Evolutionary conservation across 2,113 vertebrate species (phyloP), one percentile per base, ranked within the genome.

Genomic region (Prunella himalayana): DNA sequence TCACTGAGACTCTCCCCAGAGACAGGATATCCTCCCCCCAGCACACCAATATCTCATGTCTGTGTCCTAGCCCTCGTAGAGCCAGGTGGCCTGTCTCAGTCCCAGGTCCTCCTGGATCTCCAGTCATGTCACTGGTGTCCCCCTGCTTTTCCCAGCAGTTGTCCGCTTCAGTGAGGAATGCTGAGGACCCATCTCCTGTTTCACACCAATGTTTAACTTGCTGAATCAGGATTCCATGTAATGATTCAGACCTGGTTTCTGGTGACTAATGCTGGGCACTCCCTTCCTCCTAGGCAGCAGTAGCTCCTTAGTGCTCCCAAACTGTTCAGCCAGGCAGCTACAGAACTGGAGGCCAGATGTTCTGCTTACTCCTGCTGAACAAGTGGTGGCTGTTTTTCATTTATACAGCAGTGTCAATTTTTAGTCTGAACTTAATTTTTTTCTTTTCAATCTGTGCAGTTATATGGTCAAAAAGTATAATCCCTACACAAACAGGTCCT

Each of bases 241-340:
- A 37, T 88, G 82, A 96, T 64, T 94, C 91, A 97, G 73, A 87
- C 85, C 17, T 1, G n/a, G 60, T 47, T 92, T 47, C 53, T 94
- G 57, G 78, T 96, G 95, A 97, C 79, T 96, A 95, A 96, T 82
- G 20, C 71, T 54, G 68, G 93, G 15, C 86, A 92, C 96, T 85
- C 96, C 95, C 93, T 96, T 96, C 91, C 93, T 94, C 59, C 70
- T 56, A 65, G 88, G 90, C 89, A 96, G 72, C 2, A 1, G 82
- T n/a, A 91, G 44, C 63, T 94, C 64, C 41, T 81, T 50, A n/a
- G 35, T 45, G 47, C 27, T 92, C 53, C 54, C 47, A 79, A 71
- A 42, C 44, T 69, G 31, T 50, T 86, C 60, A 80, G 39, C 44
- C 70, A 64, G 70, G n/a, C 63, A 82, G 51, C 66, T 94, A 16